Conservation (phyloP, 2,113 vertebrate genomes). For the Laticauda laticaudata region DNA sequence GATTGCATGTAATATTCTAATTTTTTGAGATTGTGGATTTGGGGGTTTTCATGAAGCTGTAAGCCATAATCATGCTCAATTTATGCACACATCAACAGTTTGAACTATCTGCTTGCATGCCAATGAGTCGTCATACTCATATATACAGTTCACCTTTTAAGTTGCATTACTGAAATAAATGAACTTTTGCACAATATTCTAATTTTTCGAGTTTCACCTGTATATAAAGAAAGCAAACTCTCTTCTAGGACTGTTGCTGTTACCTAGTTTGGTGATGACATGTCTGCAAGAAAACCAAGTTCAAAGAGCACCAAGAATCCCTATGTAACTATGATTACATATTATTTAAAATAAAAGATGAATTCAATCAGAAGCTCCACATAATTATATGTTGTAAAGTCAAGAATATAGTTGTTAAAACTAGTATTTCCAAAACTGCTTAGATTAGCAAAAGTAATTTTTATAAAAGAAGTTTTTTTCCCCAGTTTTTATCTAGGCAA, state of each 20-base stretch:
- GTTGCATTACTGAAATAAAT: no score
- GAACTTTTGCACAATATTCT: no score
- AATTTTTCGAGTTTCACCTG: no score
- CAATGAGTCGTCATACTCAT: no score
- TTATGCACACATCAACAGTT: no score
- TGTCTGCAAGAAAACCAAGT: neutral
- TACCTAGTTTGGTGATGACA: neutral
- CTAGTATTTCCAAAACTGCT: neutral
- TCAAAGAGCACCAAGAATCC: neutral
- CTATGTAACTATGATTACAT: neutral
- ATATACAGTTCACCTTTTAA: no score
- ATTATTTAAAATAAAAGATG: neutral
- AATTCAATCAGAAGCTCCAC: neutral
- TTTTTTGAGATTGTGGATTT: no score
- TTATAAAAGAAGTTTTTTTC: neutral
- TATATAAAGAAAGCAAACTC: neutral
- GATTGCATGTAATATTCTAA: no score
- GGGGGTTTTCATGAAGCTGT: no score
- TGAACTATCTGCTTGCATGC: no score
- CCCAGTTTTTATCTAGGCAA: neutral
- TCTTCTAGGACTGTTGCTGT: neutral
- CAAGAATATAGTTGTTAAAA: neutral
- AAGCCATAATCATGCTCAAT: no score
- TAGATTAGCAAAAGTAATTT: neutral
- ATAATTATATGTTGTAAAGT: neutral